Evolutionary conservation across 1,140 invertebrate genomes (phyloP).

Genomic region (Homalodisca vitripennis): DNA sequence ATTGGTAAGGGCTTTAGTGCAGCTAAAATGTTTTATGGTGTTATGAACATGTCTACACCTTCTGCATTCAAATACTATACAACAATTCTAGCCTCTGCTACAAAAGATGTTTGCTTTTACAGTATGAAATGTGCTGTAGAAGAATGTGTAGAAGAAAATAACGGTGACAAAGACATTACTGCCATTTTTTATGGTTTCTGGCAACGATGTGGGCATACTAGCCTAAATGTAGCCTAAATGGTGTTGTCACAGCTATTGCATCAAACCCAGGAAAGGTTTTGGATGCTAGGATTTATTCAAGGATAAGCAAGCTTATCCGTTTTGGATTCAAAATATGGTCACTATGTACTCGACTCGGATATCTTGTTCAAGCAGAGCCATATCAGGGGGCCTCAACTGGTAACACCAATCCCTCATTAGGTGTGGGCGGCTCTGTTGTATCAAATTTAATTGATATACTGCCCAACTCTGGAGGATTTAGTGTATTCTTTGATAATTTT

Average conservation of each 20-base stretch:
- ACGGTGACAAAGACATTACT: constrained; percentile 22
- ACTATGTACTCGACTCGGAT: too few relatives aligned
- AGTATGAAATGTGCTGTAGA: constrained; percentile 14
- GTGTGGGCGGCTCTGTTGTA: too few relatives aligned
- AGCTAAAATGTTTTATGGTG: neutral
- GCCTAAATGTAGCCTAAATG: constrained; percentile 31
- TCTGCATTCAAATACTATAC: neutral
- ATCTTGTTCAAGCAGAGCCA: too few relatives aligned
- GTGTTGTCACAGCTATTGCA: constrained; percentile 31
- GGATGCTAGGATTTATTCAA: constrained; percentile 31
- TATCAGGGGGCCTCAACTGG: too few relatives aligned
- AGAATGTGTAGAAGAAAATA: too few relatives aligned
- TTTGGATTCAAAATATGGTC: too few relatives aligned
- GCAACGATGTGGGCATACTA: constrained; percentile 35
- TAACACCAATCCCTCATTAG: too few relatives aligned
- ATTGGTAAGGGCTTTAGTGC: neutral
- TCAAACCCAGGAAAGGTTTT: constrained; percentile 30
- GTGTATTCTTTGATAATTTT: too few relatives aligned
- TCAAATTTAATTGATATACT: too few relatives aligned
- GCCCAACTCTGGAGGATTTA: too few relatives aligned
- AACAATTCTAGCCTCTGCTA: constrained; percentile 11
- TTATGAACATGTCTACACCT: neutral
- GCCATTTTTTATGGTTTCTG: constrained; percentile 36
- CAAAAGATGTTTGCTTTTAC: constrained; percentile 6
- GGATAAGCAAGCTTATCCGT: too few relatives aligned